Base-by-base conservation (phyloP, 1,140 invertebrate genomes). In the Neodiprion pinetum region DNA sequence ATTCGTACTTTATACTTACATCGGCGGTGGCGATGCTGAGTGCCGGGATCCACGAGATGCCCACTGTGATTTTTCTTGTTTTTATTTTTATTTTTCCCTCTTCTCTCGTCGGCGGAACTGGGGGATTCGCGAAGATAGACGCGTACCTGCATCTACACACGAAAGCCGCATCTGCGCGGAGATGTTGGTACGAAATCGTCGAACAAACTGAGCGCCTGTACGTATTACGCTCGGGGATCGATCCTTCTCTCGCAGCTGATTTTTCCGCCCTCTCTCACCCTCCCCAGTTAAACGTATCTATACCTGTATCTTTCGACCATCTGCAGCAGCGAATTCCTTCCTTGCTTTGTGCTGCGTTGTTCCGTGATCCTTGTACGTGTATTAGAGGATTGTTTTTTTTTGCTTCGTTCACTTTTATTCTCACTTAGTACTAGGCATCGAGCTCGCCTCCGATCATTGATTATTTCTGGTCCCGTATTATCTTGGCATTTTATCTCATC, bases 1-100 rank as follows among this genome's bases (percentile, higher is more conserved):
- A 61, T 61, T 61, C 53, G 53, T 61, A 61, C 11, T 61, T 61
- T 61, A 61, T 61, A 61, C 53, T 61, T 61, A 61, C 28, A 40
- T 40, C 28, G 28, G 28, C 28, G 28, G 28, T 40, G 28, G 28
- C 28, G 28, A 40, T 40, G 28, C 28, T 40, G 28, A 40, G 28
- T 61, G 53, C 53, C 53, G n/a, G 53, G 53, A 61, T 40, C 28
- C 28, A 40, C 28, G 28, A 40, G 28, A 40, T 40, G 5, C 28
- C 5, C 28, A 40, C 28, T 5, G 28, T 40, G 28, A 40, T 40
- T 40, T 40, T 40, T 40, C 5, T 40, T 40, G 1, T 40, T 40
- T 40, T 40, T 40, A 5, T 40, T 40, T 40, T 40, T 40, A 3
- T 3, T 40, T 40, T 40, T 40, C 28, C 1, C 5, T 40, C 28